phyloP scores from a whole-genome alignment of 2,797 vertebrate genomes.

The Microcaecilia unicolor region DNA sequence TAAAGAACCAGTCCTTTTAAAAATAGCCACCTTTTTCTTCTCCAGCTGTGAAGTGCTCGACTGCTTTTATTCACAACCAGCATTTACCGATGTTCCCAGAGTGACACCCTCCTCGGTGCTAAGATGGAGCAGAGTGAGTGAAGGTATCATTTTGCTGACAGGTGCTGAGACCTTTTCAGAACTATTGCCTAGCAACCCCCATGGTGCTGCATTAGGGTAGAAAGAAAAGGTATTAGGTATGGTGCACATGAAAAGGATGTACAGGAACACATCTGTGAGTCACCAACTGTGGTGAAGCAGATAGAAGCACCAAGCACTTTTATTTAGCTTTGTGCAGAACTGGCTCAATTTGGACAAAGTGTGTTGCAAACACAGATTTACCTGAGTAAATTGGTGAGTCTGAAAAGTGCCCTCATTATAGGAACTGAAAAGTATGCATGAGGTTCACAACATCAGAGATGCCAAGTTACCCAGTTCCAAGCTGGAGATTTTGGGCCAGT shows the following conservation, averaged over 20 bases:
- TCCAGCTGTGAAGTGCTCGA: constrained; percentile 10
- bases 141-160: constrained; percentile 3
- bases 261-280: not conserved
- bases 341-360: too few relatives aligned
- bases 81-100: constrained; percentile 1
- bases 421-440: too few relatives aligned
- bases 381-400: too few relatives aligned
- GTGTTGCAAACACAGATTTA: too few relatives aligned
- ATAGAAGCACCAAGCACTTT: not conserved
- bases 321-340: too few relatives aligned
- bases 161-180: constrained; percentile 1
- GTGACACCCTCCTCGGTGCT: not conserved
- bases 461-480: too few relatives aligned
- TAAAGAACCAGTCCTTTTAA: constrained; percentile 10
- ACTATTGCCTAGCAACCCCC: constrained; percentile 12
- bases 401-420: too few relatives aligned
- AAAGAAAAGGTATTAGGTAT: not conserved
- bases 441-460: too few relatives aligned
- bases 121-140: not conserved
- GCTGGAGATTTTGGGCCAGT: too few relatives aligned
- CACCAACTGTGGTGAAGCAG: not conserved
- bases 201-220: constrained; percentile 5
- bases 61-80: constrained; percentile 15
- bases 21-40: constrained; percentile 14
- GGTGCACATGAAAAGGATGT: constrained; percentile 1